phyloP scores from a whole-genome alignment of 2,797 vertebrate genomes.

The Morus bassanus region DNA sequence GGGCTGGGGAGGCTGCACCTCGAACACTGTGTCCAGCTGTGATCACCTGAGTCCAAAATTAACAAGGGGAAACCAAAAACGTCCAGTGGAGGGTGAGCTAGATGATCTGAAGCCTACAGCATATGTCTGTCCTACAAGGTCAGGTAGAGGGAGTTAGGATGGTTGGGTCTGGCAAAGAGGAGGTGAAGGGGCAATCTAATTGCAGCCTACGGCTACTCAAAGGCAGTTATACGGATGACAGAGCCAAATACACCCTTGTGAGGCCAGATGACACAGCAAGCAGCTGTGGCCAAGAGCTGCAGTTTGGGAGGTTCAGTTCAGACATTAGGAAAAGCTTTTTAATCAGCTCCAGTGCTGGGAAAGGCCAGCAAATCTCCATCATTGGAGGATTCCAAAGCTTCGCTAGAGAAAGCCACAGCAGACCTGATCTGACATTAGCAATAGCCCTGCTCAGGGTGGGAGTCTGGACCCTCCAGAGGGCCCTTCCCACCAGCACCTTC shows the following conservation, averaged over 20 bases:
- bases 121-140: neutral
- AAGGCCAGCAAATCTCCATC: neutral
- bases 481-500: neutral
- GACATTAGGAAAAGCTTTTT: neutral
- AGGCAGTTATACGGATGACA: neutral
- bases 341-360: neutral
- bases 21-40: neutral
- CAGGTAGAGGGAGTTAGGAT: neutral
- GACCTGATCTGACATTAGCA: neutral
- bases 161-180: neutral
- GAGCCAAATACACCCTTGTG: neutral
- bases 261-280: neutral
- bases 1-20: neutral
- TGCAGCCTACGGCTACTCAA: neutral
- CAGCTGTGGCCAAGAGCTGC: neutral
- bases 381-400: neutral
- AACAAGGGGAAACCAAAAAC: neutral
- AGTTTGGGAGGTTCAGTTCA: neutral
- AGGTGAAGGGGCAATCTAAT: neutral
- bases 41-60: neutral
- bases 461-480: neutral
- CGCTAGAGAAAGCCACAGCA: neutral
- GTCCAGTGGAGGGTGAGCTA: neutral
- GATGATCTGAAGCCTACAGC: neutral
- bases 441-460: neutral